A percentile compares a stretch with the other conserved stretches of the same genome.
phyloP scores from a whole-genome alignment of 2,888 invertebrate species.

The Dasypolia templi region DNA sequence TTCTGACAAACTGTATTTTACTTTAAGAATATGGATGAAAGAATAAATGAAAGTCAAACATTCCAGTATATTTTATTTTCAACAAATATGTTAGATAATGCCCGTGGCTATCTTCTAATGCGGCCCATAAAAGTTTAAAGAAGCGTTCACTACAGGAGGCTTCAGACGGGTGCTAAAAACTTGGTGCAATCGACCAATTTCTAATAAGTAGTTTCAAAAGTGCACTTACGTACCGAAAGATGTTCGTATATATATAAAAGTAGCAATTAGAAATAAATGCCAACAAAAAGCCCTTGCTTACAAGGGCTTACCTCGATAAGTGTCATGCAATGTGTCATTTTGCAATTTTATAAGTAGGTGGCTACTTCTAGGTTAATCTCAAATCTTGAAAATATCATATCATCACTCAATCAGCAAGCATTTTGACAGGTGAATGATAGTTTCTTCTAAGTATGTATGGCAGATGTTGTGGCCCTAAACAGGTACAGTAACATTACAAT shows the following conservation, averaged over 20 bases:
- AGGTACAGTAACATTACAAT: too few species aligned
- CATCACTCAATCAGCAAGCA: neutral
- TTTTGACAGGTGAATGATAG: neutral
- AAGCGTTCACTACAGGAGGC: slow-evolving; percentile 18
- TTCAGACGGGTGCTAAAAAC: slow-evolving; percentile 14
- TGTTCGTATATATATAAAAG: neutral
- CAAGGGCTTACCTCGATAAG: neutral
- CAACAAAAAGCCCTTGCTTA: neutral
- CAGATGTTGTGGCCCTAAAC: neutral
- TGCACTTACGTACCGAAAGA: neutral
- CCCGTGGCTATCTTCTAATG: slow-evolving; percentile 10
- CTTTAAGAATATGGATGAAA: too few species aligned
- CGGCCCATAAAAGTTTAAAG: slow-evolving; percentile 30
- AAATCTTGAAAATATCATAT: neutral
- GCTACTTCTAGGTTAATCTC: neutral
- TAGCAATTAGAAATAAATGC: neutral
- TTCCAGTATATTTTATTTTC: slow-evolving; percentile 33
- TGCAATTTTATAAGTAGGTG: neutral
- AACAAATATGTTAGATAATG: slow-evolving; percentile 1
- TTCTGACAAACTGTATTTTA: neutral
- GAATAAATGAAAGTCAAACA: neutral
- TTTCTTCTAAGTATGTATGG: neutral
- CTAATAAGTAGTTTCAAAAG: neutral
- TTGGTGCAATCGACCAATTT: slow-evolving; percentile 30
- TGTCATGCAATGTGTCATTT: neutral